Evolutionary conservation across 2,888 invertebrate species (phyloP), one percentile per base, ranked within the genome.

Genomic region (Leptopilina syphax): DNA sequence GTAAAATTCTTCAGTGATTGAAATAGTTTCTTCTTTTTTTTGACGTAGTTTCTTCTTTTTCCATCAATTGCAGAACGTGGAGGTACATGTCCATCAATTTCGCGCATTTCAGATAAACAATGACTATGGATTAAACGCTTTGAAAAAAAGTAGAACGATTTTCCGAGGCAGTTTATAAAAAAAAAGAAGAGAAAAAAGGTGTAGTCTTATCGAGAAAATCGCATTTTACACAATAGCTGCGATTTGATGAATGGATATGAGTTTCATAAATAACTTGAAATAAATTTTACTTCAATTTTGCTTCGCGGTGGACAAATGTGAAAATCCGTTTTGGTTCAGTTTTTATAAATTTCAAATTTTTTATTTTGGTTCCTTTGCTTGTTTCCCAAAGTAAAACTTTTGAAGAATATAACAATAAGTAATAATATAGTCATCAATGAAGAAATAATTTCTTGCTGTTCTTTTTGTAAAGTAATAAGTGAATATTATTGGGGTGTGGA

Each of bases 221-320:
- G 34, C 73, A 73, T 73, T 54, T 54, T 73, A 54, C 41, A 73
- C 73, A 73, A 73, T 57, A 73, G 73, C 54, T 57, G 73, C 54
- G 27, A 54, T 57, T 73, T 73, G 73, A 73, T 73, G 57, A 73
- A 73, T 73, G 73, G 73, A 57, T 57, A 73, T 73, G 73, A 73
- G 73, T 27, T 73, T 73, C 73, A 73, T 73, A 73, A 73, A 73
- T 73, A 73, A 73, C 73, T 57, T 57, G 57, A 70, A 73, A 73
- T 73, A 73, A 57, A 73, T 73, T 13, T 13, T n/a, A 57, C 7
- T 73, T 50, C 27, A 27, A 57, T 73, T n/a, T 24, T 73, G n/a
- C 57, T 73, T 73, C 73, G 57, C 9, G 9, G 27, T 73, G 73
- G 73, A 73, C 27, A 73, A 73, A 73, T 57, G 57, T n/a, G 34